A percentile compares a stretch with the other conserved stretches of the same genome.
Conservation (phyloP, 2,113 vertebrate species). For the Psilopogon haemacephalus region DNA sequence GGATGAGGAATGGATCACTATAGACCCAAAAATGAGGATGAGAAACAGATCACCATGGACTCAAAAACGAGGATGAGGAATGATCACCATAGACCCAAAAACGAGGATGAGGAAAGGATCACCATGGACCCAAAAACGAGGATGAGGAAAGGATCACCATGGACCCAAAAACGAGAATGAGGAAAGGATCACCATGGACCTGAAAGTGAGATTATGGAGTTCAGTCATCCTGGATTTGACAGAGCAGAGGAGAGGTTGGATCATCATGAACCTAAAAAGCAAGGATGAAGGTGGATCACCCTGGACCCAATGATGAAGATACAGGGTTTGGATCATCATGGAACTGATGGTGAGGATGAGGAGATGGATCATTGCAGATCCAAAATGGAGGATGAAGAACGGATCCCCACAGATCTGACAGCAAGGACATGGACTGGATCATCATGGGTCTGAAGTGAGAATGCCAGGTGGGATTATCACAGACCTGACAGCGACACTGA, state of each 20-base stretch:
- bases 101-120: background rate
- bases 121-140: background rate
- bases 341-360: no score
- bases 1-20: background rate
- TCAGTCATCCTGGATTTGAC: background rate
- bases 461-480: no score
- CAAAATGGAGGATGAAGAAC: no score
- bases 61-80: no score
- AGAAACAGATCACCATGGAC: background rate
- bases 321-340: no score
- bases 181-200: background rate
- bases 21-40: accelerated
- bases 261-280: background rate
- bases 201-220: accelerated
- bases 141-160: background rate
- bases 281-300: no score
- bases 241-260: background rate
- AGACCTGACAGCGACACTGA: no score
- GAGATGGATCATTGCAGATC: no score
- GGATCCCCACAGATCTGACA: no score
- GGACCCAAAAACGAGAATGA: accelerated
- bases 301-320: no score
- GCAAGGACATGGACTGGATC: no score
- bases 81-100: accelerated
- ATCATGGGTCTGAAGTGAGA: no score